Percentiles rank a stretch among this genome's conserved stretches.
Conservation (phyloP, 2,888 invertebrate species). For the Ellobium chinense region DNA sequence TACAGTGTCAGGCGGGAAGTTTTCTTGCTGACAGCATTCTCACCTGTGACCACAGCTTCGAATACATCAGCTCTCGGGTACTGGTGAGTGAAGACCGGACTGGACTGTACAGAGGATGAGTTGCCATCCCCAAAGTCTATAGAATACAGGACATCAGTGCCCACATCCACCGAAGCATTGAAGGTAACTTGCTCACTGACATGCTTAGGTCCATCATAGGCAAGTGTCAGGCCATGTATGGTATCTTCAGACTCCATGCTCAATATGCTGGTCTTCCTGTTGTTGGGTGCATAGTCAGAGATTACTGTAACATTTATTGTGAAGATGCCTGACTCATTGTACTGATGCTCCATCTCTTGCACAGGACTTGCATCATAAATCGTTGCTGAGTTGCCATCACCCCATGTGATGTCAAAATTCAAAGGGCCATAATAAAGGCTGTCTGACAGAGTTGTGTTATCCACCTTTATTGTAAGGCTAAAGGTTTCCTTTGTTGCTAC, state of each 20-base stretch:
- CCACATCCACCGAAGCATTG: constrained; percentile 47
- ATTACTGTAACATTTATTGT: constrained; percentile 51
- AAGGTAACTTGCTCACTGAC: constrained; percentile 49
- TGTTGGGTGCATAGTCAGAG: constrained; percentile 46
- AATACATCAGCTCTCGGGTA: constrained; percentile 58
- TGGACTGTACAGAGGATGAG: background rate
- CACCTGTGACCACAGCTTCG: constrained; percentile 53
- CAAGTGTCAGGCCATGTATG: constrained; percentile 54
- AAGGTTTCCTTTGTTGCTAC: constrained; percentile 13
- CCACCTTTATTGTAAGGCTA: constrained; percentile 5
- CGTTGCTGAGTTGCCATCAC: background rate
- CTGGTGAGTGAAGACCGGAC: background rate
- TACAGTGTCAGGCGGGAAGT: constrained; percentile 17
- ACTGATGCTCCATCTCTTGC: constrained; percentile 9
- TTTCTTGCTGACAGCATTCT: constrained; percentile 58
- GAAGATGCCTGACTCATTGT: constrained; percentile 45
- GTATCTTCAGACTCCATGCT: constrained; percentile 52
- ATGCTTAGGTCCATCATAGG: constrained; percentile 54
- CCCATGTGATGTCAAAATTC: constrained; percentile 20
- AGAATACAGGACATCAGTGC: constrained; percentile 52
- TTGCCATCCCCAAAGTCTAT: constrained; percentile 55
- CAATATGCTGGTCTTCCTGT: constrained; percentile 23
- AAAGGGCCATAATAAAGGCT: constrained; percentile 29
- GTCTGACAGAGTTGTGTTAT: background rate
- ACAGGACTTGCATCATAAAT: constrained; percentile 20